These are phyloP conservation scores for Pyralis farinalis DNA, from an alignment of 2,888 invertebrate species.

Conservation along the genomic window DNA sequence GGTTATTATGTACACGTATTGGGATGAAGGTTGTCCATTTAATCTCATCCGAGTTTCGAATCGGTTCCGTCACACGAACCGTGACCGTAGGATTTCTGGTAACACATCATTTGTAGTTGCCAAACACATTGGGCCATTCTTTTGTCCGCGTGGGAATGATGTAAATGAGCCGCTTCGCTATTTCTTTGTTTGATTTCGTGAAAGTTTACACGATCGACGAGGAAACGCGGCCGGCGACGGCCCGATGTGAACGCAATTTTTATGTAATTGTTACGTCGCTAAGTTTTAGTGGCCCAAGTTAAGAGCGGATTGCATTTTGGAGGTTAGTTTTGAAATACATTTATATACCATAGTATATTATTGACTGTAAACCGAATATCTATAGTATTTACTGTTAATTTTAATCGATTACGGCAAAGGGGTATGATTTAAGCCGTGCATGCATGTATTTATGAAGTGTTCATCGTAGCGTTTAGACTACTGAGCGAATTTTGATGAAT, in stretches of 20 bases:
- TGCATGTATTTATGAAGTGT: too few species aligned
- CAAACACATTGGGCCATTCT: constrained; percentile 77
- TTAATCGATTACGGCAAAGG: too few species aligned
- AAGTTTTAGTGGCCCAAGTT: constrained; percentile 38
- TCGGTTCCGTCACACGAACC: constrained; percentile 31
- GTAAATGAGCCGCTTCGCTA: constrained; percentile 77
- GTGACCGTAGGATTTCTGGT: constrained; percentile 71
- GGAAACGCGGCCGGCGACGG: constrained; percentile 72
- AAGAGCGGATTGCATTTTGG: constrained; percentile 27
- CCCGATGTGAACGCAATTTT: constrained; percentile 77
- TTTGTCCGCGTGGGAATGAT: constrained; percentile 79
- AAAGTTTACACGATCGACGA: constrained; percentile 79
- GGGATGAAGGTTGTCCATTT: too few species aligned
- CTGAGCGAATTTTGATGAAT: too few species aligned
- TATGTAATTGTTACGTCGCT: constrained; percentile 79
- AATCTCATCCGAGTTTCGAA: too few species aligned
- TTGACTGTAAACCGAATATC: too few species aligned
- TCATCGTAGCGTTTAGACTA: too few species aligned
- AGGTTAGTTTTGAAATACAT: constrained; percentile 20
- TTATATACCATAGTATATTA: too few species aligned
- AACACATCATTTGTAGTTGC: constrained; percentile 73
- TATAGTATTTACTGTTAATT: too few species aligned
- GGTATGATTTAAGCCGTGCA: too few species aligned
- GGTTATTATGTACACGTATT: too few species aligned
- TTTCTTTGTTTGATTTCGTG: constrained; percentile 81